Conservation (phyloP, 2,113 vertebrate genomes). For the Chaetodon auriga region DNA sequence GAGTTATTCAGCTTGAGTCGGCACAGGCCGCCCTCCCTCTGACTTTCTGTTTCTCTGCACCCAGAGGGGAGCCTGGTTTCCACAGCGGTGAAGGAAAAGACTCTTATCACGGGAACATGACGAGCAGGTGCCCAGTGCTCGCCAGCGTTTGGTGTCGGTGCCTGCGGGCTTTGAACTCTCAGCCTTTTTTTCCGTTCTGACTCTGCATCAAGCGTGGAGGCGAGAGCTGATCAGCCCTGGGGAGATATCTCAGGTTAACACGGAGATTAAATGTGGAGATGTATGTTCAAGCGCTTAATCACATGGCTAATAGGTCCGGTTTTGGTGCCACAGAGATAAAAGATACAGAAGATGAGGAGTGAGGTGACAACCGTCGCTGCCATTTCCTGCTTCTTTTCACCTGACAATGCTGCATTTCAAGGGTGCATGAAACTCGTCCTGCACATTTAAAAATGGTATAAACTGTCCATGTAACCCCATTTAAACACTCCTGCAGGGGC, state of each 20-base stretch:
- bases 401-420: conserved; percentile 33
- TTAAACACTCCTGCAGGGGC: conserved; percentile 27
- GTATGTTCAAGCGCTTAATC: not conserved
- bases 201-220: conserved; percentile 38
- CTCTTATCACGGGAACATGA: conserved; percentile 63
- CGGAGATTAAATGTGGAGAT: conserved; percentile 8
- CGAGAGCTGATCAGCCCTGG: not conserved
- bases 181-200: conserved; percentile 42
- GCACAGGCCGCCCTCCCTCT: conserved; percentile 25
- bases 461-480: conserved; percentile 56
- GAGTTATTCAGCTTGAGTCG: conserved; percentile 36
- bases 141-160: conserved; percentile 31
- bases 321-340: conserved; percentile 15
- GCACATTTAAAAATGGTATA: conserved; percentile 58
- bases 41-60: conserved; percentile 36
- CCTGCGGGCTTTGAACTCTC: conserved; percentile 44
- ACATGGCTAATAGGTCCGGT: not conserved
- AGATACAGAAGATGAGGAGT: not conserved
- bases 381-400: not conserved
- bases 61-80: conserved; percentile 32
- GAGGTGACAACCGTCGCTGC: not conserved
- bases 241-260: conserved; percentile 10
- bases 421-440: conserved; percentile 8
- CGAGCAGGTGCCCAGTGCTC: conserved; percentile 48
- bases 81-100: conserved; percentile 34